A percentile compares a stretch with the other conserved stretches of the same genome.
Conservation (phyloP, 2,888 invertebrate genomes). For the Drosophila monieri region DNA sequence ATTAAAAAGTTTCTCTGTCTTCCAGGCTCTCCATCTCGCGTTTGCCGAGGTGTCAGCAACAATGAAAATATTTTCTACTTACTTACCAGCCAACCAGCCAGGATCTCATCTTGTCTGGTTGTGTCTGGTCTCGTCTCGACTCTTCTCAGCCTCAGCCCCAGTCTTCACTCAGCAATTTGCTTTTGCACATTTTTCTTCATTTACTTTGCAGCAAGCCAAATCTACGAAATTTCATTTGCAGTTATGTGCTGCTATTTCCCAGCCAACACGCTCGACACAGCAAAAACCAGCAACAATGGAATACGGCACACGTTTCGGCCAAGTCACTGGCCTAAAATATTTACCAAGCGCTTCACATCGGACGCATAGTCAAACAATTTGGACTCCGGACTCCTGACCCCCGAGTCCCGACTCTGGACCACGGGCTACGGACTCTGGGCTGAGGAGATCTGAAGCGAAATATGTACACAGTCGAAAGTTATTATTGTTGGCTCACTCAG, state of each 20-base stretch:
- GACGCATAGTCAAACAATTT: conserved; percentile 72
- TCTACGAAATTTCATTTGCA: conserved; percentile 78
- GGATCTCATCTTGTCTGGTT: conserved; percentile 8
- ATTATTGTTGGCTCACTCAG: conserved; percentile 52
- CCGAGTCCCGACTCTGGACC: conserved; percentile 1
- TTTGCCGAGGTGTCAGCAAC: conserved; percentile 72
- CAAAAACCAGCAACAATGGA: conserved; percentile 24
- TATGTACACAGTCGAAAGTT: conserved; percentile 50
- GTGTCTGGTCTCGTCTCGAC: background rate
- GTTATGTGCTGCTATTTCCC: conserved; percentile 71
- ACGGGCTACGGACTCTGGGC: conserved; percentile 6
- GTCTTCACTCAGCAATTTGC: conserved; percentile 62
- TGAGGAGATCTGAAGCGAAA: conserved; percentile 44
- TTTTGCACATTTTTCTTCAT: conserved; percentile 77
- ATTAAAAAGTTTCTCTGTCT: conserved; percentile 69
- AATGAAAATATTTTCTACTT: conserved; percentile 73
- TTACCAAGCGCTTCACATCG: conserved; percentile 70
- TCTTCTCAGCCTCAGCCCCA: conserved; percentile 34
- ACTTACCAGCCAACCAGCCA: conserved; percentile 10
- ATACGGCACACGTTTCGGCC: conserved; percentile 38
- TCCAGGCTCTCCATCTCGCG: conserved; percentile 9
- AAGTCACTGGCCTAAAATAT: conserved; percentile 61
- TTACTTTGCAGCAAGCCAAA: conserved; percentile 70
- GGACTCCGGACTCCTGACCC: conserved; percentile 3
- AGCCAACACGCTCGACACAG: conserved; percentile 29